Base-by-base conservation (phyloP, 2,113 vertebrate species). In the Poecilia latipinna region DNA sequence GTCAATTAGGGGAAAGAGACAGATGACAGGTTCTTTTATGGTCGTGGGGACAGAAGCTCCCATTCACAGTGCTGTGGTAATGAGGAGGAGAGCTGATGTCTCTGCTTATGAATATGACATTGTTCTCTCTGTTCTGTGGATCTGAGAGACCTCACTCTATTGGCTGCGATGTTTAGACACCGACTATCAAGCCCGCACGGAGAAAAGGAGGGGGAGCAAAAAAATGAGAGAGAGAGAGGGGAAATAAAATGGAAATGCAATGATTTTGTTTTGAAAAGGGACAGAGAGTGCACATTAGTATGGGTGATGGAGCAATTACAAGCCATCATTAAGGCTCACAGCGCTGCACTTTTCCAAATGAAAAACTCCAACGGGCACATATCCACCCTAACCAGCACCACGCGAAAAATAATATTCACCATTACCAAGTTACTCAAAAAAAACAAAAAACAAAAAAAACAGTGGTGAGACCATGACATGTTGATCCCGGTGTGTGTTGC, bases 41-140 rank as follows among this genome's bases (percentile, higher is more conserved):
- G 82, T 48, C 77, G 82, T 82, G 72, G 74, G 85, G 90, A 93
- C 92, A 92, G 90, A 94, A 93, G 91, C 86, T 77, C 83, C 90
- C 91, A 93, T 94, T 94, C 91, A 94, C 92, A 82, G 85, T 73
- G 88, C 79, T 62, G 83, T 89, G 89, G 88, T 95, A 95, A 94
- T 93, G 94, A 94, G 92, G 82, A 92, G 87, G 75, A 86, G 89
- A 86, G 88, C 79, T 88, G 84, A 82, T 90, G 90, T 94, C 86
- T 90, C 82, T 39, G 74, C 83, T 84, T 87, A 93, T 94, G 91
- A 95, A 94, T 94, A 93, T 93, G 89, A 91, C 92, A 94, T 94
- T 94, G 94, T 95, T 94, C 88, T 91, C 86, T 74, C 75, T 89
- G 80, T 91, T 89, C 84, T 85, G 86, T 66, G 82, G 82, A 91